Conservation (phyloP, 2,888 invertebrate species). For the Spodoptera littoralis region DNA sequence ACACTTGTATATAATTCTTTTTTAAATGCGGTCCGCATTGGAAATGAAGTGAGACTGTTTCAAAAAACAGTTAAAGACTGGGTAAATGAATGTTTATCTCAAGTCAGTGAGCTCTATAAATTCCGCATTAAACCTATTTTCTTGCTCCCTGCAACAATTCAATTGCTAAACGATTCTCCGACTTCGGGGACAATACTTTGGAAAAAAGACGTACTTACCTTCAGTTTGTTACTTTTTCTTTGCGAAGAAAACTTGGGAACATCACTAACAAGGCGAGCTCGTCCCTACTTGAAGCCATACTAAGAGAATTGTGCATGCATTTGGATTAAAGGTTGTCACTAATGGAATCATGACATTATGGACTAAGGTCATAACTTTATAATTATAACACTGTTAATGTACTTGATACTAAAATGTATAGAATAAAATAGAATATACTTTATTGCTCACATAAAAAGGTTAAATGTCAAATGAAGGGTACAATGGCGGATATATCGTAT, state of each 20-base stretch:
- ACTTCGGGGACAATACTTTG: conserved; percentile 12
- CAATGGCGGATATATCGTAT: neutral
- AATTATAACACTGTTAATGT: too few species aligned
- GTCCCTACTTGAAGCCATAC: conserved; percentile 44
- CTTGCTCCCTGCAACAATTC: conserved; percentile 3
- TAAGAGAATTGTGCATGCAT: conserved; percentile 27
- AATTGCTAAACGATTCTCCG: conserved; percentile 21
- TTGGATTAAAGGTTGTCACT: conserved; percentile 29
- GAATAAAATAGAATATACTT: too few species aligned
- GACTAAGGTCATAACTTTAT: neutral
- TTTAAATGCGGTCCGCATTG: too few species aligned
- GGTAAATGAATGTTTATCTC: too few species aligned
- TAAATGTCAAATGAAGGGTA: too few species aligned
- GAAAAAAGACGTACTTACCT: conserved; percentile 17
- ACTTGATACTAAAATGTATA: too few species aligned
- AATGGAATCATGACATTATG: conserved; percentile 29
- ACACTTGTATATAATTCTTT: too few species aligned
- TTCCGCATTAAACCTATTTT: conserved; percentile 1
- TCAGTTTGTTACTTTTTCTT: conserved; percentile 27
- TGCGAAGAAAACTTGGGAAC: conserved; percentile 32
- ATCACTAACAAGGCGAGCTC: conserved; percentile 43
- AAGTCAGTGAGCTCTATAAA: neutral
- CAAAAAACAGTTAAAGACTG: too few species aligned
- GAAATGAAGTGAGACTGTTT: too few species aligned
- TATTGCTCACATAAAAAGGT: too few species aligned